Evolutionary conservation across 2,113 vertebrate species (phyloP).

Genomic region (Hippocampus abdominalis): DNA sequence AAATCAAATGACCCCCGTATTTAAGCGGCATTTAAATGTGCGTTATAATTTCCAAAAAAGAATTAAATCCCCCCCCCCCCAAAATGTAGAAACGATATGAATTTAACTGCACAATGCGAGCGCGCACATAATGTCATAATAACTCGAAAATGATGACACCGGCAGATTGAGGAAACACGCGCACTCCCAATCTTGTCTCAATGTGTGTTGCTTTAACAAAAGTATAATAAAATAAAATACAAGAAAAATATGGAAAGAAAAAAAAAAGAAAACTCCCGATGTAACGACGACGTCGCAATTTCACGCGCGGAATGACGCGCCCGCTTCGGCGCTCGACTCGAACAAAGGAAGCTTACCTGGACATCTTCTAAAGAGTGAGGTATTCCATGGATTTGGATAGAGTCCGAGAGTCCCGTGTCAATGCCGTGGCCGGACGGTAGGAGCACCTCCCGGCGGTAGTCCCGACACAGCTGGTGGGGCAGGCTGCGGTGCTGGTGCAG

Average conservation of each 20-base stretch:
- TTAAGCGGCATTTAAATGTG: no score
- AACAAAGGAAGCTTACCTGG: slow-evolving; percentile 73
- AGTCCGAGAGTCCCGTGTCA: slow-evolving; percentile 89
- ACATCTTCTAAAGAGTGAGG: slow-evolving; percentile 97
- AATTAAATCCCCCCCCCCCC: no score
- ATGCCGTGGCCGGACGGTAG: slow-evolving; percentile 92
- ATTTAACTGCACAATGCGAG: not conserved
- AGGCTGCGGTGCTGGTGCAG: slow-evolving; percentile 93
- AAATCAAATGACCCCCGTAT: no score
- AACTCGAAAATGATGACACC: not conserved
- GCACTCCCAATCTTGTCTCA: not conserved
- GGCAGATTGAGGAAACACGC: no score
- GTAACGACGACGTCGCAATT: not conserved
- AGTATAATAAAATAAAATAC: not conserved
- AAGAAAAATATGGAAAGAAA: no score
- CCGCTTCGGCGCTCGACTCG: not conserved
- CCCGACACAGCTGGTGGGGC: slow-evolving; percentile 94
- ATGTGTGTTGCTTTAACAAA: not conserved
- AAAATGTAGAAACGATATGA: no score
- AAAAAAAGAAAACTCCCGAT: not conserved
- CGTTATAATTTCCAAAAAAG: no score
- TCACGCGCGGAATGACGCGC: not conserved
- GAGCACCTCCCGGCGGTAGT: slow-evolving; percentile 94
- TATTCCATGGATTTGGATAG: slow-evolving; percentile 92
- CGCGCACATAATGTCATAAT: not conserved